Evolutionary conservation across 2,113 vertebrate species (phyloP).

Genomic region (Limanda limanda): DNA sequence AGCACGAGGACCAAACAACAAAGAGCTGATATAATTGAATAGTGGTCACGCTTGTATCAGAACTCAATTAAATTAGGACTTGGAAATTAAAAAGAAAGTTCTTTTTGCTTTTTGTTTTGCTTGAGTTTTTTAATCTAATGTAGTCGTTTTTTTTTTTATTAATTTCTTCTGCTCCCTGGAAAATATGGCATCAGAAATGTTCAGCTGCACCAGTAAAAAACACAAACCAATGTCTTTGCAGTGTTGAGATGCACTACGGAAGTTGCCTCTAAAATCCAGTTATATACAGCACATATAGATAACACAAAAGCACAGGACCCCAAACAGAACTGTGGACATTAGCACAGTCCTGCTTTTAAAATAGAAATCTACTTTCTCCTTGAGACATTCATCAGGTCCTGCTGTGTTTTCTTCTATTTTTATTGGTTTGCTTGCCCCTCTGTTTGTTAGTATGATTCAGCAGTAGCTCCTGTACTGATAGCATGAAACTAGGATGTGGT

Average conservation of each 20-base stretch:
- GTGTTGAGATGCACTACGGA: background rate
- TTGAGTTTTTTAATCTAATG: background rate
- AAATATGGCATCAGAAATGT: background rate
- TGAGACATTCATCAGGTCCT: too few relatives aligned
- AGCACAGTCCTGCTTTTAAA: too few relatives aligned
- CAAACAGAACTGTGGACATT: background rate
- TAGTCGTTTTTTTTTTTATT: background rate
- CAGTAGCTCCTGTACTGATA: too few relatives aligned
- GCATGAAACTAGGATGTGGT: too few relatives aligned
- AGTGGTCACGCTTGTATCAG: background rate
- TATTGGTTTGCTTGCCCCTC: too few relatives aligned
- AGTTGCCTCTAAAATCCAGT: too few relatives aligned
- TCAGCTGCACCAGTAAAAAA: background rate
- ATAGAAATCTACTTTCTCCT: too few relatives aligned
- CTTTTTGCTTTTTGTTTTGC: too few relatives aligned
- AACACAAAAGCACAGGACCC: background rate
- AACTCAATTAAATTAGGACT: background rate
- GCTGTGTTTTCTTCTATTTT: too few relatives aligned
- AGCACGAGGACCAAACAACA: background rate
- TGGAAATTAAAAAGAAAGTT: background rate
- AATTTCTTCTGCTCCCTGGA: background rate
- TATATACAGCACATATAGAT: background rate
- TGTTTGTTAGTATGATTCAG: too few relatives aligned
- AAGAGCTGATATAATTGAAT: background rate
- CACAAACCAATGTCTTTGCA: background rate